A percentile compares a stretch with the other conserved stretches of the same genome.
Evolutionary conservation across 2,888 invertebrate genomes (phyloP).

Genomic region (Acleris cristana): DNA sequence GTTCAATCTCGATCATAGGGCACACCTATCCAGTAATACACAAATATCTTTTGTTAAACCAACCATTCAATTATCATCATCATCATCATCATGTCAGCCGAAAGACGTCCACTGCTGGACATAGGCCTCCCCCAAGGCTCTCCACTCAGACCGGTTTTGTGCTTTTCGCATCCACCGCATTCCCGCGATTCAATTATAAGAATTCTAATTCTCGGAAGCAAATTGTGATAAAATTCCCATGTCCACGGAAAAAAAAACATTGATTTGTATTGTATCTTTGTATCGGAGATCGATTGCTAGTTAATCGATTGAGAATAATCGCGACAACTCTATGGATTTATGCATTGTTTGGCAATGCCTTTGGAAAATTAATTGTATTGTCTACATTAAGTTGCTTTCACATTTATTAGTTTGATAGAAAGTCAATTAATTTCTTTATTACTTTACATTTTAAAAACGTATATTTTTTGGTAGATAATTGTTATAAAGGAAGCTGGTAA

Average conservation of each 20-base stretch:
- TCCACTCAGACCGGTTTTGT: too few species aligned
- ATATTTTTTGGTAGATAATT: too few species aligned
- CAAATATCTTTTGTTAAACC: too few species aligned
- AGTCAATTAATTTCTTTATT: background rate
- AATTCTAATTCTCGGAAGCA: constrained; percentile 11
- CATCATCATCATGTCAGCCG: too few species aligned
- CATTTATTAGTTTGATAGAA: background rate
- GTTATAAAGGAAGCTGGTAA: too few species aligned
- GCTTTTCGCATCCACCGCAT: too few species aligned
- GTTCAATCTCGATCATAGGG: too few species aligned
- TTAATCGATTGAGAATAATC: constrained; percentile 44
- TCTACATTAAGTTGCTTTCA: background rate
- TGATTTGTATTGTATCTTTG: constrained; percentile 52
- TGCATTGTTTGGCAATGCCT: constrained; percentile 27
- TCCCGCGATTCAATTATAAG: too few species aligned
- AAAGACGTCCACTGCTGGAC: too few species aligned
- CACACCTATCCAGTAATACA: too few species aligned
- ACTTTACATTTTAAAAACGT: background rate
- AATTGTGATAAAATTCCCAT: constrained; percentile 47
- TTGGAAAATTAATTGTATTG: constrained; percentile 8
- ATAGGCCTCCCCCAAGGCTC: too few species aligned
- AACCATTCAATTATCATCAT: background rate
- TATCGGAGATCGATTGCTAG: constrained; percentile 48
- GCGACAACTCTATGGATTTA: constrained; percentile 14
- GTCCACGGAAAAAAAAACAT: constrained; percentile 43